Evolutionary conservation across 2,888 invertebrate genomes (phyloP).

Genomic region (Augiades crinisus): DNA sequence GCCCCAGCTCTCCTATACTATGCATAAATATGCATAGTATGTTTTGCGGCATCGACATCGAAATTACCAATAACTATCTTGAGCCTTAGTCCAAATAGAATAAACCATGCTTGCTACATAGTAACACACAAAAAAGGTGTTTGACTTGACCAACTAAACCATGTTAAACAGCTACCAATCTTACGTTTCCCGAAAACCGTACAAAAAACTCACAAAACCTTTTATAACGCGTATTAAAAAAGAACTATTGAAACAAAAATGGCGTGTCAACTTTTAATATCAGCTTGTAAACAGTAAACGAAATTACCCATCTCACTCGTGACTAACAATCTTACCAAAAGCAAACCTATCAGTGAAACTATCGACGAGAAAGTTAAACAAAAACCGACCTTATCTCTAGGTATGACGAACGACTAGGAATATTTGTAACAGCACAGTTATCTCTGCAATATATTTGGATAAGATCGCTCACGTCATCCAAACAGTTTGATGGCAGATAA

Average conservation of each 20-base stretch:
- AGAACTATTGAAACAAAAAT: conserved; percentile 51
- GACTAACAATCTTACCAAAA: conserved; percentile 59
- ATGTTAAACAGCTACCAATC: conserved; percentile 10
- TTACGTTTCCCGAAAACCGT: conserved; percentile 19
- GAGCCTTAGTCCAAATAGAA: no score
- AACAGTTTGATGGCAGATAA: conserved; percentile 67
- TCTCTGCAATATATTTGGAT: conserved; percentile 44
- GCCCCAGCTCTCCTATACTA: no score
- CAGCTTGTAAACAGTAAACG: conserved; percentile 62
- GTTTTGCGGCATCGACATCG: no score
- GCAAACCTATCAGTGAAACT: conserved; percentile 34
- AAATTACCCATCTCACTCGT: conserved; percentile 61
- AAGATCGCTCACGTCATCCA: conserved; percentile 66
- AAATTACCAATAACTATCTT: no score
- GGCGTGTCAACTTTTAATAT: conserved; percentile 66
- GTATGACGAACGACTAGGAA: conserved; percentile 15
- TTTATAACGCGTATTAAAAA: conserved; percentile 30
- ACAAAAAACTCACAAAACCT: conserved; percentile 7
- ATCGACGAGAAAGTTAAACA: not conserved
- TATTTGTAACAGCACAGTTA: not conserved
- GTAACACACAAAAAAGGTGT: no score
- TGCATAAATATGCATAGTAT: no score
- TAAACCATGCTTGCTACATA: no score
- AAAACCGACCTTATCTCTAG: not conserved
- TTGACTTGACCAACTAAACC: no score